Evolutionary conservation across 2,113 vertebrate species (phyloP).

Genomic region (Brevimyrus niger): DNA sequence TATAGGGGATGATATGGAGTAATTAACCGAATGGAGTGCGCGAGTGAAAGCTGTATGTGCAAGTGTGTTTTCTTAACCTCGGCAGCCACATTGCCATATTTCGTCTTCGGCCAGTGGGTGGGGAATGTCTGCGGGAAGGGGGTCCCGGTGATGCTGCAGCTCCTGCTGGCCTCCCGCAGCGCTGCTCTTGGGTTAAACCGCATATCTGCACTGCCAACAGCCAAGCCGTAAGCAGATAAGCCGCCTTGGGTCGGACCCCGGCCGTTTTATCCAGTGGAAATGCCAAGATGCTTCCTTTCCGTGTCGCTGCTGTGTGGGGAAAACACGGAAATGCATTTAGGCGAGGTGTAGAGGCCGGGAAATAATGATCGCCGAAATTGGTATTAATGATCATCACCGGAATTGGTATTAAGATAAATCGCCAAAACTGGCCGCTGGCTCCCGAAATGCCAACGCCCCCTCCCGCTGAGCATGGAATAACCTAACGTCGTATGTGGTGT

Average conservation of each 20-base stretch:
- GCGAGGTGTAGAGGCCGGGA: background rate
- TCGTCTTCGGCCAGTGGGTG: background rate
- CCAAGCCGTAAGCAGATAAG: background rate
- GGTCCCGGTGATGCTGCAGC: background rate
- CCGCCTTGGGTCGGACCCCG: background rate
- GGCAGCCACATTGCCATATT: background rate
- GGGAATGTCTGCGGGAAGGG: background rate
- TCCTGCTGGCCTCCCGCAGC: background rate
- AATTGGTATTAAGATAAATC: background rate
- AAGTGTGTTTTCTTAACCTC: background rate
- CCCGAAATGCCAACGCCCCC: background rate
- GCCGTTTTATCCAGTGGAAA: background rate
- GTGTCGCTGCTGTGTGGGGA: background rate
- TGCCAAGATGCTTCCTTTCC: background rate
- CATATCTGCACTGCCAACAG: background rate
- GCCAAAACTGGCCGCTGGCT: background rate
- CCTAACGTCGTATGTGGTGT: background rate
- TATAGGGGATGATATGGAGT: background rate
- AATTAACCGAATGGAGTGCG: background rate
- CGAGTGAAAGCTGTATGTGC: background rate
- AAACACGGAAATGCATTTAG: background rate
- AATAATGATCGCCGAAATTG: background rate
- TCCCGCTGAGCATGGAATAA: background rate
- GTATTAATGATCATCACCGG: too few relatives aligned
- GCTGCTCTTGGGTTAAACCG: background rate